A percentile compares a stretch with the other conserved stretches of the same genome.
Evolutionary conservation across 2,113 vertebrate species (phyloP).

Genomic region (Procavia capensis): DNA sequence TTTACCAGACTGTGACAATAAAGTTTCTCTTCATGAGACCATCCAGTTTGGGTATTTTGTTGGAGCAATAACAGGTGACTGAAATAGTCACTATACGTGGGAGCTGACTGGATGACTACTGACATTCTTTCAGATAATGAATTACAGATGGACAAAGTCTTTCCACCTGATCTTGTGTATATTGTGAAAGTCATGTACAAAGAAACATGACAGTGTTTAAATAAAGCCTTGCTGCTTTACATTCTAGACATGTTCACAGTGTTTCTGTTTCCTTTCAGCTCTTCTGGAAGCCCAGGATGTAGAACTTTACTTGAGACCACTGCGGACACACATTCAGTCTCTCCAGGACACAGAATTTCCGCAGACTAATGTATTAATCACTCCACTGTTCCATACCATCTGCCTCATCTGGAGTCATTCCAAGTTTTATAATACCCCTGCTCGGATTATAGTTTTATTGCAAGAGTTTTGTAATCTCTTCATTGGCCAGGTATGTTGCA

Average conservation of each 20-base stretch:
- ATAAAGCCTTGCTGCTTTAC: not conserved
- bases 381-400: constrained; percentile 88
- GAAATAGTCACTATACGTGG: not conserved
- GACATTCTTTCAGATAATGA: not conserved
- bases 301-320: constrained; percentile 87
- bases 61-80: no score
- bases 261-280: constrained; percentile 79
- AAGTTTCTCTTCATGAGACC: no score
- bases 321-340: constrained; percentile 82
- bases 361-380: constrained; percentile 74
- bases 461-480: constrained; percentile 91
- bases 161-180: not conserved
- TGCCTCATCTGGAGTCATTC: constrained; percentile 91
- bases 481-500: constrained; percentile 86
- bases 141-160: not conserved
- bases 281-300: constrained; percentile 88
- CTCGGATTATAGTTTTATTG: constrained; percentile 86
- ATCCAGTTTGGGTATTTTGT: no score
- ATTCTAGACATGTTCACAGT: not conserved
- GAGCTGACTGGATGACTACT: not conserved
- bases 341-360: constrained; percentile 87
- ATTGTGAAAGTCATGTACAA: not conserved
- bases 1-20: no score
- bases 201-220: not conserved
- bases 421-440: constrained; percentile 85